phyloP scores from a whole-genome alignment of 2,113 vertebrate species.

The Carassius auratus region DNA sequence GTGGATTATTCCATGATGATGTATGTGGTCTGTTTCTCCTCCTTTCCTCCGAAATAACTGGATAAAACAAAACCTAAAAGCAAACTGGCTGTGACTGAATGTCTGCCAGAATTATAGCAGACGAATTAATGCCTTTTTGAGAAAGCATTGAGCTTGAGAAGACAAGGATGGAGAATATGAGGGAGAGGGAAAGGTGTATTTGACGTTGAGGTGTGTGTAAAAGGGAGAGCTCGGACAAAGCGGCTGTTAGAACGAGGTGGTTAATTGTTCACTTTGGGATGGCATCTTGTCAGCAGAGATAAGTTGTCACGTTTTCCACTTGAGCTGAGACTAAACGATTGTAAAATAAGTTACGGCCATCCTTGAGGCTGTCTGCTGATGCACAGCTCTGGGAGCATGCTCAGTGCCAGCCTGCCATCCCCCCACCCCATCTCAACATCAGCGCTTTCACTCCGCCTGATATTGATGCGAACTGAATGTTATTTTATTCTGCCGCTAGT shows the following conservation, averaged over 20 bases:
- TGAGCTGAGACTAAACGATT: conserved; percentile 99
- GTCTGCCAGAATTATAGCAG: conserved; percentile 14
- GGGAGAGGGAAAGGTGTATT: neutral
- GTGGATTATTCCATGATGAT: neutral
- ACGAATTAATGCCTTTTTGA: neutral
- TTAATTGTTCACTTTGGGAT: conserved; percentile 93
- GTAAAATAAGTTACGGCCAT: conserved; percentile 99
- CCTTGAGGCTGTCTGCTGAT: conserved; percentile 92
- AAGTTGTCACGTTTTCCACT: conserved; percentile 99
- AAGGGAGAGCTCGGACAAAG: conserved; percentile 78
- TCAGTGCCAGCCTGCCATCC: conserved; percentile 66
- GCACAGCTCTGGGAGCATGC: conserved; percentile 82
- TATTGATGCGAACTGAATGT: conserved; percentile 97
- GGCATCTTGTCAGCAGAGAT: conserved; percentile 98
- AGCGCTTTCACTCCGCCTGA: conserved; percentile 82
- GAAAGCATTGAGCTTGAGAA: conserved; percentile 4
- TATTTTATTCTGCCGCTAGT: conserved; percentile 97
- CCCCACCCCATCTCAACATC: conserved; percentile 44
- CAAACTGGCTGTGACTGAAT: neutral
- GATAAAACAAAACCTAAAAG: neutral
- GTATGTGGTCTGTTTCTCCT: neutral
- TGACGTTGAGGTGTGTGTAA: conserved; percentile 64
- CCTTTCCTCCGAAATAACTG: neutral
- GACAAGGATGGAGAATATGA: neutral
- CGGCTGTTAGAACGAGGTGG: conserved; percentile 87